These are phyloP conservation scores for Arenicola marina DNA, from an alignment of 2,888 invertebrate genomes.

Conservation along the genomic window DNA sequence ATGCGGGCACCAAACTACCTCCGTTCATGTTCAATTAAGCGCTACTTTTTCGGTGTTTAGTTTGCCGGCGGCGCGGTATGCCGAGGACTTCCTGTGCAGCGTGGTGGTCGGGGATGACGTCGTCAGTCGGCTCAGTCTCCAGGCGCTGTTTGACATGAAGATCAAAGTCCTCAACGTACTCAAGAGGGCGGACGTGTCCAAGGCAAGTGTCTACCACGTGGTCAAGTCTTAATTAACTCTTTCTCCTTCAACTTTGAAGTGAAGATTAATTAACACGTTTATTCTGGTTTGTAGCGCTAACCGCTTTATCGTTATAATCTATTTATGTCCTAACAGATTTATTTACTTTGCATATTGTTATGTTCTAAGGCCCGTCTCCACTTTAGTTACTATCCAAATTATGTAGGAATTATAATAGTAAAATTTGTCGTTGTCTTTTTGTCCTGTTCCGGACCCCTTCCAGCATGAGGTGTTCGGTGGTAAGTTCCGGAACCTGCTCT, in stretches of 20 bases:
- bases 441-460: background rate
- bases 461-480: constrained; percentile 15
- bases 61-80: constrained; percentile 68
- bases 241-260: too few species aligned
- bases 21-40: too few species aligned
- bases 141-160: constrained; percentile 53
- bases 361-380: too few species aligned
- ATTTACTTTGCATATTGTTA: background rate
- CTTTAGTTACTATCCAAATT: too few species aligned
- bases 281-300: too few species aligned
- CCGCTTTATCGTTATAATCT: too few species aligned
- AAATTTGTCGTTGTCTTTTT: background rate
- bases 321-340: background rate
- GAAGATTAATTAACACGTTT: too few species aligned
- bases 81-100: constrained; percentile 79
- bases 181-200: constrained; percentile 17
- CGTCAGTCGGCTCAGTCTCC: constrained; percentile 78
- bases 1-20: too few species aligned
- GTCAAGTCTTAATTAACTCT: too few species aligned
- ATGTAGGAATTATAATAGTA: too few species aligned
- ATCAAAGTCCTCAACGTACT: constrained; percentile 22
- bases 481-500: constrained; percentile 11
- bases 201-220: constrained; percentile 15
- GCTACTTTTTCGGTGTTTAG: constrained; percentile 5
- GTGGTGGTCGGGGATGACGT: constrained; percentile 85